Evolutionary conservation across 2,113 vertebrate genomes (phyloP).

Genomic region (Sinosuthora webbiana): DNA sequence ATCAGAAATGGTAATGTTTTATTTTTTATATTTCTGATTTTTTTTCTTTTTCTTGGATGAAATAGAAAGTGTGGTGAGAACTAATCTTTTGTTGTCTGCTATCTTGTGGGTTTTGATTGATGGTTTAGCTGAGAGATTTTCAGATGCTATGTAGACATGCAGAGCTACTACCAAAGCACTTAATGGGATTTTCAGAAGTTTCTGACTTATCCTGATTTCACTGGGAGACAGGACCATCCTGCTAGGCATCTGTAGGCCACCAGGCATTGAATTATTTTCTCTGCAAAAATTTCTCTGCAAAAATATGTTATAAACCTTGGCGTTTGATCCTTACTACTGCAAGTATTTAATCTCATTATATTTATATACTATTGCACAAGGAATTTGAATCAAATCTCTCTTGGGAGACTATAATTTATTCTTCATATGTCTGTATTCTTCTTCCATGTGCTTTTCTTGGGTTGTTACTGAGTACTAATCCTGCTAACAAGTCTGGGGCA

Average conservation of each 20-base stretch:
- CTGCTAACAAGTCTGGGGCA: background rate
- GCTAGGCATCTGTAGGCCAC: background rate
- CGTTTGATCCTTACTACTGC: background rate
- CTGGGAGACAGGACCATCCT: background rate
- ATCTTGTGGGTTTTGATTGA: background rate
- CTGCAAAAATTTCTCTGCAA: too few relatives aligned
- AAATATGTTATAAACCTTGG: background rate
- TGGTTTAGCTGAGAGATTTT: background rate
- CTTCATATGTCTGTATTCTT: background rate
- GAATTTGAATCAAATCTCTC: background rate
- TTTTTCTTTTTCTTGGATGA: background rate
- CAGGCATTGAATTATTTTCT: background rate
- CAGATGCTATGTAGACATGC: rapidly evolving
- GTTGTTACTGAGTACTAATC: background rate
- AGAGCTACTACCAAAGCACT: background rate
- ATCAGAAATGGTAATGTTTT: background rate
- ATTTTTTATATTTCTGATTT: background rate
- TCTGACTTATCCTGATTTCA: background rate
- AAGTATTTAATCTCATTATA: conserved; percentile 21
- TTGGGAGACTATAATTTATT: background rate
- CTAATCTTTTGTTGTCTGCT: background rate
- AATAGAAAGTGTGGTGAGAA: background rate
- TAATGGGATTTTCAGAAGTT: background rate
- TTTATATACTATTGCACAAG: background rate
- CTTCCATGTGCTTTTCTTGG: background rate